These are phyloP conservation scores for Thalassarche chlororhynchos DNA, from an alignment of 2,113 vertebrate species.

Conservation along the genomic window DNA sequence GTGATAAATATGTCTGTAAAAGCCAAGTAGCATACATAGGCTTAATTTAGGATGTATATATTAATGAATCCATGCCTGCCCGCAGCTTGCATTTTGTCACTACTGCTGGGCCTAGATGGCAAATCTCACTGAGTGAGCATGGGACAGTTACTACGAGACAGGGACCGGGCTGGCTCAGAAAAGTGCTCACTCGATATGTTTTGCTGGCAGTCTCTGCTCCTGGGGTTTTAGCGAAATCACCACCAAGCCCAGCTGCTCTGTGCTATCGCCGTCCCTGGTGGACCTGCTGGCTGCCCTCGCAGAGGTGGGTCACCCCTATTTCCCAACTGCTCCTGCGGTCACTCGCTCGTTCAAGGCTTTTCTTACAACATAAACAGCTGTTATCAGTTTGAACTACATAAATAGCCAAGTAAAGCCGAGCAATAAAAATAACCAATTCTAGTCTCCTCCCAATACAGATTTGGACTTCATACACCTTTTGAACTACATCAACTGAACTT, in stretches of 20 bases:
- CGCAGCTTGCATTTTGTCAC: background rate
- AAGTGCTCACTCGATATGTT: background rate
- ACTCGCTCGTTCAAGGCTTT: background rate
- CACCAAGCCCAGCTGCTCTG: background rate
- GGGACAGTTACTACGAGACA: background rate
- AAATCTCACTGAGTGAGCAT: background rate
- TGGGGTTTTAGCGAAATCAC: background rate
- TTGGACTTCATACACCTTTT: background rate
- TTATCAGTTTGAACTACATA: background rate
- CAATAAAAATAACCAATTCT: background rate
- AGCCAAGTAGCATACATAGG: background rate
- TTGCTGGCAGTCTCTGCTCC: background rate
- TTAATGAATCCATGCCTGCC: background rate
- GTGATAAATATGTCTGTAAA: background rate
- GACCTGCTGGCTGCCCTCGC: background rate
- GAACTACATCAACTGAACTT: background rate
- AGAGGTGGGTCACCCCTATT: background rate
- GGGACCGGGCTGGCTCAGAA: background rate
- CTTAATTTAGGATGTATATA: background rate
- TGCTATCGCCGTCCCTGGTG: background rate
- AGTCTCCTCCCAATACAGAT: background rate
- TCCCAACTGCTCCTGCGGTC: background rate
- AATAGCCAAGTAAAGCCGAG: background rate
- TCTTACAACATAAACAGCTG: background rate
- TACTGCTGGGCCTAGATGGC: background rate